phyloP scores from a whole-genome alignment of 1,140 invertebrate genomes.

The Marisa cornuarietis region DNA sequence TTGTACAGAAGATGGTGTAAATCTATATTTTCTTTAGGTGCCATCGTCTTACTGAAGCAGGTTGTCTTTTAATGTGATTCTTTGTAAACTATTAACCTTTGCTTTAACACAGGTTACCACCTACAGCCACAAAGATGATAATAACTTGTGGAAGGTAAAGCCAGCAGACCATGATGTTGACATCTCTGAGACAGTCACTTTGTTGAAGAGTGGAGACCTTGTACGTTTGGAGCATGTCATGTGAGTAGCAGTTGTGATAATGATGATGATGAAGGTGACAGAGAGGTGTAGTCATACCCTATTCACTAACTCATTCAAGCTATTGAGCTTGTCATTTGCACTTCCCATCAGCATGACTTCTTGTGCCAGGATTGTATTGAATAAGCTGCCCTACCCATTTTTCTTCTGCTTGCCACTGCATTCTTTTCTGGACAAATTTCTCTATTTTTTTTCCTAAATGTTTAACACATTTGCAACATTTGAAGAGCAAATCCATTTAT shows the following conservation, averaged over 20 bases:
- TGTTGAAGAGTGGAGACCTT: slow-evolving; percentile 86
- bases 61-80: background rate
- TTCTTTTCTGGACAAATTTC: too few species aligned
- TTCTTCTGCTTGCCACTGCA: too few species aligned
- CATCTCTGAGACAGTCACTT: slow-evolving; percentile 27
- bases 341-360: too few species aligned
- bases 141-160: slow-evolving; percentile 91
- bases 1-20: background rate
- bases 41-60: background rate
- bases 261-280: too few species aligned
- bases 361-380: too few species aligned
- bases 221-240: slow-evolving; percentile 86
- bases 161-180: slow-evolving; percentile 62
- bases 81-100: background rate
- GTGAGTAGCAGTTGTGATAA: slow-evolving; percentile 42
- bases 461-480: too few species aligned
- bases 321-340: too few species aligned
- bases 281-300: too few species aligned
- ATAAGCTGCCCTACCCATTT: too few species aligned
- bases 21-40: background rate
- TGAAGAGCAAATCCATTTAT: too few species aligned
- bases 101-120: slow-evolving; percentile 81
- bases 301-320: background rate
- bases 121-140: slow-evolving; percentile 97
- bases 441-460: too few species aligned